Conservation (phyloP, 2,797 vertebrate genomes). For the Masticophis lateralis region DNA sequence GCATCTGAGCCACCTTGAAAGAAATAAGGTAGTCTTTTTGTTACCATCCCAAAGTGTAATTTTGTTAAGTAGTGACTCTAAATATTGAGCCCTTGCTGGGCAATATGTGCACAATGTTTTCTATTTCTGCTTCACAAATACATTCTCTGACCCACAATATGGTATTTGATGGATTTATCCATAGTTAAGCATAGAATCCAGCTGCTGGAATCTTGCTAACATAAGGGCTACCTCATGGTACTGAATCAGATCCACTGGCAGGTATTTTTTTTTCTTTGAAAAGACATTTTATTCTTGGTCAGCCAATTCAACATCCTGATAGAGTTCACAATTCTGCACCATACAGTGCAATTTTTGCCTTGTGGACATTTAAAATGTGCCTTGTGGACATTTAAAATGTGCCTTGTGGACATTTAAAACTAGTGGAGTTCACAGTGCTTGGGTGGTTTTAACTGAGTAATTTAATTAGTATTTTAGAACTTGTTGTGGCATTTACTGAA, state of each 20-base stretch:
- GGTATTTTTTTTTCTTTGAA: no score
- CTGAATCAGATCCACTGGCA: neutral
- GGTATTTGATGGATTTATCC: neutral
- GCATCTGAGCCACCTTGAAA: neutral
- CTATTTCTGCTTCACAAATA: neutral
- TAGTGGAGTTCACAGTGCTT: neutral
- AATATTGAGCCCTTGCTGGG: neutral
- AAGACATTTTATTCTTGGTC: no score
- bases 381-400: neutral
- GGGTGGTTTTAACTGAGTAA: neutral
- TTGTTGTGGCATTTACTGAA: neutral
- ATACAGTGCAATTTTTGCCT: neutral
- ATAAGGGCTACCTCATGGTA: neutral
- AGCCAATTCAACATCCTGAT: neutral
- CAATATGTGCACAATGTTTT: neutral
- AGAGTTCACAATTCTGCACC: neutral
- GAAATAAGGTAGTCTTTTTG: neutral
- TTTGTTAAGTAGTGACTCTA: neutral
- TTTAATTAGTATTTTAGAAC: neutral
- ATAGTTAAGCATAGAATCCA: neutral
- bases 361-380: neutral
- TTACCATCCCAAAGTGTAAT: neutral
- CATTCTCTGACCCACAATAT: neutral
- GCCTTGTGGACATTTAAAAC: neutral
- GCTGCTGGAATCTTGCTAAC: neutral